Conservation (phyloP, 2,888 invertebrate species). For the Oscheius onirici region DNA sequence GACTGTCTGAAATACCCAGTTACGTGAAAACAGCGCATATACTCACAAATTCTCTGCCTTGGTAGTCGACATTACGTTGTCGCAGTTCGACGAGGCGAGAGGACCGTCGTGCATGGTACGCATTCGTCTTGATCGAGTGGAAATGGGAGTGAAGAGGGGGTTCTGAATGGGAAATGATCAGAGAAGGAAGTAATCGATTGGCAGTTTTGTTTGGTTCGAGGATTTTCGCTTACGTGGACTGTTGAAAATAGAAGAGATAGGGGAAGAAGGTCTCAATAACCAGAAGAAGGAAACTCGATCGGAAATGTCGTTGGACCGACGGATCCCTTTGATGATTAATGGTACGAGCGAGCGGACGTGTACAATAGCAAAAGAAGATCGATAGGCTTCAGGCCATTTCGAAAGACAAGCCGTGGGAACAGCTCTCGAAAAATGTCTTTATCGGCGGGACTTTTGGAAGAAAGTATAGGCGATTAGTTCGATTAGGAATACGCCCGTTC, state of each 20-base stretch:
- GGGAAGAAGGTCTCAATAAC: neutral
- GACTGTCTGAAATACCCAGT: constrained; percentile 20
- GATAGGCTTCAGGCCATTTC: neutral
- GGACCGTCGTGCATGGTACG: constrained; percentile 17
- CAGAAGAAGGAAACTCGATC: neutral
- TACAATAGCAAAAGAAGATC: neutral
- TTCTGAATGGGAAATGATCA: constrained; percentile 22
- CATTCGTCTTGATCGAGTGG: constrained; percentile 29
- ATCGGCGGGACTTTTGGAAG: neutral
- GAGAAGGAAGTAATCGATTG: neutral
- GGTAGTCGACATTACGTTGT: constrained; percentile 11
- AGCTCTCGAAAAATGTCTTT: neutral
- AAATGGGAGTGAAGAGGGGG: constrained; percentile 30
- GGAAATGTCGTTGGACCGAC: neutral
- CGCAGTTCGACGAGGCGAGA: neutral
- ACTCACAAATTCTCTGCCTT: constrained; percentile 8
- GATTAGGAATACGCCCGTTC: neutral
- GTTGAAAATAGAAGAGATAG: neutral
- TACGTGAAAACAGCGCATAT: neutral
- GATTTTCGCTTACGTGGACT: neutral
- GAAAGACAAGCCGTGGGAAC: constrained; percentile 10
- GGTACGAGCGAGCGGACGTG: neutral
- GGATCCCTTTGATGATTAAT: constrained; percentile 5
- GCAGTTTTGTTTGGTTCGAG: neutral
- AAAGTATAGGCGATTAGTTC: constrained; percentile 1